Evolutionary conservation across 2,888 invertebrate genomes (phyloP).

Genomic region (Cremastobaeus sp.): DNA sequence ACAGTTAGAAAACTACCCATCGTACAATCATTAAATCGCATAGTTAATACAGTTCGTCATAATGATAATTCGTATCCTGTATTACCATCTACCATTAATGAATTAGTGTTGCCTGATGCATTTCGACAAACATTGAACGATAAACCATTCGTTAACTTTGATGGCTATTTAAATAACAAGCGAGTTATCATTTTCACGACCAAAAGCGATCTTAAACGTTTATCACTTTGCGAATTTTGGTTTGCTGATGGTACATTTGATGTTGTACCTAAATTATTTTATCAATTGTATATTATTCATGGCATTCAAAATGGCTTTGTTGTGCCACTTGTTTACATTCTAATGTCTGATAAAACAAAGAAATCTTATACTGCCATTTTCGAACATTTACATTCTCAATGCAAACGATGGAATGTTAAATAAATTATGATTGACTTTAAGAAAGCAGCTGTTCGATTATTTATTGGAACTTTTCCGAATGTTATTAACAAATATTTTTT

Average conservation of each 20-base stretch:
- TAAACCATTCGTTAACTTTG: conserved; percentile 3
- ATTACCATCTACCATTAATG: background rate
- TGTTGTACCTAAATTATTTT: conserved; percentile 3
- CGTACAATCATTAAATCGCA: background rate
- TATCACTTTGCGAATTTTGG: conserved; percentile 2
- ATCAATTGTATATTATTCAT: conserved; percentile 15
- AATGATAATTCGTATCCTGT: background rate
- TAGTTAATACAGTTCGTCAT: background rate
- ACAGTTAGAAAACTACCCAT: background rate
- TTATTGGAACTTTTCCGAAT: background rate
- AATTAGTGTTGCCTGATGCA: background rate
- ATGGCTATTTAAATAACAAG: conserved; percentile 7
- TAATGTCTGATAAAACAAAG: conserved; percentile 5
- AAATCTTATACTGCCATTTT: background rate
- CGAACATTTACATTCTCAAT: background rate
- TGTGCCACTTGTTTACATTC: background rate
- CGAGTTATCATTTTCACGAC: conserved; percentile 3
- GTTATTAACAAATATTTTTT: background rate
- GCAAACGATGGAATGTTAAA: background rate
- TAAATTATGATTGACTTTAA: conserved; percentile 4
- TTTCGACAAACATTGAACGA: background rate
- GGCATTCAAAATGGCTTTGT: background rate
- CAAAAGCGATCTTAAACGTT: background rate
- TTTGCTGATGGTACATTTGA: conserved; percentile 7
- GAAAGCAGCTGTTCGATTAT: background rate